Evolutionary conservation across 2,113 vertebrate species (phyloP).

Genomic region (Protobothrops mucrosquamatus): DNA sequence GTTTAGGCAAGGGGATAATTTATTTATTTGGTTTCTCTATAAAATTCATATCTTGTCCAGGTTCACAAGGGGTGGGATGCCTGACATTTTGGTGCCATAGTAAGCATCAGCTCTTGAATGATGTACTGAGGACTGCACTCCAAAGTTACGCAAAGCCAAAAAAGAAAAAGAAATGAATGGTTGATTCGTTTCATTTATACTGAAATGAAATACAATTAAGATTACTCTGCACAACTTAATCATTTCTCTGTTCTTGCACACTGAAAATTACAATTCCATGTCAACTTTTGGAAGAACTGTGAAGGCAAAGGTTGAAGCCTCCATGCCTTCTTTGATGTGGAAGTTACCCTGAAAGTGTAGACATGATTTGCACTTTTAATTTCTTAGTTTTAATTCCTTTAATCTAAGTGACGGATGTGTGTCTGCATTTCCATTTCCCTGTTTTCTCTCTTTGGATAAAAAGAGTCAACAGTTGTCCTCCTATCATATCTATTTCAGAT

Average conservation of each 20-base stretch:
- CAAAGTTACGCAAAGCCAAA: not conserved
- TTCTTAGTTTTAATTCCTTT: not conserved
- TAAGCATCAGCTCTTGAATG: not conserved
- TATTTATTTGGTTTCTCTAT: not conserved
- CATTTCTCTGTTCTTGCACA: not conserved
- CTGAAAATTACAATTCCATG: not conserved
- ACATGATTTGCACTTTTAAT: too few relatives aligned
- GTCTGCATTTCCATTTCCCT: not conserved
- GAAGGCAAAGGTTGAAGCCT: not conserved
- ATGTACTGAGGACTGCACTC: not conserved
- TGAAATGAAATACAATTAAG: not conserved
- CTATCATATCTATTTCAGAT: conserved; percentile 4
- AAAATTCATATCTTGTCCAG: not conserved
- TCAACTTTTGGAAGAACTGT: not conserved
- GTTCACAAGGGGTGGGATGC: not conserved
- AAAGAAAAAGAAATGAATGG: not conserved
- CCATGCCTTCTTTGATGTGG: not conserved
- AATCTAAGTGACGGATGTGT: not conserved
- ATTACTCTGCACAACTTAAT: not conserved
- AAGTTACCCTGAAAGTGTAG: not conserved
- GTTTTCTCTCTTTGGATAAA: not conserved
- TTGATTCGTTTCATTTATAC: not conserved
- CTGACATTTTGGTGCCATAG: not conserved
- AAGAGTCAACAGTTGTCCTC: not conserved
- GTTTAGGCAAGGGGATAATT: not conserved